phyloP scores from a whole-genome alignment of 2,797 vertebrate species.

The Esox lucius region DNA sequence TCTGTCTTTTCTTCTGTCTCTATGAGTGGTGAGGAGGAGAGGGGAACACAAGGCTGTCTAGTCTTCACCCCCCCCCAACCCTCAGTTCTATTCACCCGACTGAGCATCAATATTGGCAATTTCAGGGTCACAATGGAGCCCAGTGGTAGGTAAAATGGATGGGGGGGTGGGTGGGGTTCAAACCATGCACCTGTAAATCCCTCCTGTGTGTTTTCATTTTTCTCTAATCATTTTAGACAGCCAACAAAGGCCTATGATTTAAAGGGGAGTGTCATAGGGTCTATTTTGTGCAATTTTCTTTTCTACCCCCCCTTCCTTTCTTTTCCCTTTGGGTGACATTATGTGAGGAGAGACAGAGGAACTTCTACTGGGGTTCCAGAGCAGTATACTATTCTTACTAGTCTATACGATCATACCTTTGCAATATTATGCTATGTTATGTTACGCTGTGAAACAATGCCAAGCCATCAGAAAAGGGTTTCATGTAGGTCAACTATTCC shows the following conservation, averaged over 20 bases:
- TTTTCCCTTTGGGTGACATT: constrained; percentile 43
- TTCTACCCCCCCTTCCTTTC: constrained; percentile 18
- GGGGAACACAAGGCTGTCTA: constrained; percentile 65
- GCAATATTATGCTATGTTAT: too few relatives aligned
- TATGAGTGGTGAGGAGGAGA: constrained; percentile 49
- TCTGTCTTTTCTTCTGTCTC: constrained; percentile 58
- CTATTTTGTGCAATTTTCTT: constrained; percentile 43
- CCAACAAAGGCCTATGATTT: constrained; percentile 58
- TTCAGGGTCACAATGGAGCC: constrained; percentile 72
- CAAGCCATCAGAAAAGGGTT: background rate
- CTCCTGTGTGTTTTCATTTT: constrained; percentile 60
- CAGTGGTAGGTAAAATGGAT: constrained; percentile 68
- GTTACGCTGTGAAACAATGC: too few relatives aligned
- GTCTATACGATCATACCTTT: background rate
- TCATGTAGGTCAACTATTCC: background rate
- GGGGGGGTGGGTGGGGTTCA: constrained; percentile 51
- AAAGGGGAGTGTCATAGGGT: constrained; percentile 53
- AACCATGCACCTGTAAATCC: constrained; percentile 62
- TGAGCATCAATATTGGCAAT: constrained; percentile 70
- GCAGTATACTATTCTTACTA: background rate
- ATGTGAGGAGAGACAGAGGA: constrained; percentile 8
- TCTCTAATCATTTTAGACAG: constrained; percentile 68
- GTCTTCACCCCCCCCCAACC: constrained; percentile 37
- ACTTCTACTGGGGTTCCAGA: background rate
- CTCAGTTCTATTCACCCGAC: constrained; percentile 52